phyloP scores from a whole-genome alignment of 1,140 invertebrate species.

The Brachionus asplanchnoidis region DNA sequence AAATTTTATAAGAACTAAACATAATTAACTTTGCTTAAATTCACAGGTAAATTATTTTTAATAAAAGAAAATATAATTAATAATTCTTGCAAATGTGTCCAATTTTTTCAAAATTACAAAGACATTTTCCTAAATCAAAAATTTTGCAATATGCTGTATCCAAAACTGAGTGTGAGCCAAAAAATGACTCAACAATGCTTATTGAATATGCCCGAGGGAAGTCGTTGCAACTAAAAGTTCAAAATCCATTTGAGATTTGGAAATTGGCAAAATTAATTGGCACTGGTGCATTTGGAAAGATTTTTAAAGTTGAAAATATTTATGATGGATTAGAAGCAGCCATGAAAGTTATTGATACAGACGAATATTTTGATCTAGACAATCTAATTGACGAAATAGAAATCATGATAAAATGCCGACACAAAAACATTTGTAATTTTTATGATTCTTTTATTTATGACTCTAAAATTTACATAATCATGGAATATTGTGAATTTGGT shows the following conservation, averaged over 20 bases:
- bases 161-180: background rate
- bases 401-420: slow-evolving; percentile 82
- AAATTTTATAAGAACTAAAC: no score
- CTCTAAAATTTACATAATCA: slow-evolving; percentile 29
- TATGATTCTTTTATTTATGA: slow-evolving; percentile 32
- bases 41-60: no score
- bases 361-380: slow-evolving; percentile 91
- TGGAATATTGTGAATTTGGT: slow-evolving; percentile 93
- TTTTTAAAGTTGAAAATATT: slow-evolving; percentile 69
- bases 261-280: slow-evolving; percentile 93
- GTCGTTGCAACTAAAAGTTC: background rate
- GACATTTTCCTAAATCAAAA: no score
- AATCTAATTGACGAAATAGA: slow-evolving; percentile 99
- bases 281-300: slow-evolving; percentile 97
- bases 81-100: no score
- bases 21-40: no score
- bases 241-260: slow-evolving; percentile 86
- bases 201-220: background rate
- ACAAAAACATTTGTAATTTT: slow-evolving; percentile 65
- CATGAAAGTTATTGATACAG: slow-evolving; percentile 89
- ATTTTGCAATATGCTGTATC: background rate
- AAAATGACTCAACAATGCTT: background rate
- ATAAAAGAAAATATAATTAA: no score
- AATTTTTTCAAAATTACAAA: no score
- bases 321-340: slow-evolving; percentile 78